These are phyloP conservation scores for Pseudotriccus pelzelni DNA, from an alignment of 2,797 vertebrate species.

Conservation along the genomic window DNA sequence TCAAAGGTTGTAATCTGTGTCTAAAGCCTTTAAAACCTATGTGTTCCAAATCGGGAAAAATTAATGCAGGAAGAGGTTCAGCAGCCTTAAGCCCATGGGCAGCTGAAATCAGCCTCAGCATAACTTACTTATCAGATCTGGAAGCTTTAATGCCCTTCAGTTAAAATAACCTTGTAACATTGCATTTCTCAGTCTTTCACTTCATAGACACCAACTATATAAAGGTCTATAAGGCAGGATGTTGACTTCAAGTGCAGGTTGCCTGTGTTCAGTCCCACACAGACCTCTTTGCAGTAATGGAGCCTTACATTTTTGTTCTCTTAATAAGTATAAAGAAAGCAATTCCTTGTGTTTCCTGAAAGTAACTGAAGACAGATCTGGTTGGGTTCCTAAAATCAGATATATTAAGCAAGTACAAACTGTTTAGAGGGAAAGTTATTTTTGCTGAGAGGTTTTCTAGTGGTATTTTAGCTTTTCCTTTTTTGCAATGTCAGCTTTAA, in stretches of 20 bases:
- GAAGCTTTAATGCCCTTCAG: slow-evolving; percentile 1
- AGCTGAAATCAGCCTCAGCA: slow-evolving; percentile 21
- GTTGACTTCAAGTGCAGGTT: background rate
- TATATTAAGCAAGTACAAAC: background rate
- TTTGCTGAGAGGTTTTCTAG: background rate
- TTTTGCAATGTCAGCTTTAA: background rate
- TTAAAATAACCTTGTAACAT: background rate
- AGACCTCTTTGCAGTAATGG: background rate
- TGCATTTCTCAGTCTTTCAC: background rate
- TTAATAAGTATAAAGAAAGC: background rate
- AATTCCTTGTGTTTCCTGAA: background rate
- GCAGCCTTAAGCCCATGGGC: background rate
- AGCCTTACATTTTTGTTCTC: background rate
- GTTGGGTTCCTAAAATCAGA: background rate
- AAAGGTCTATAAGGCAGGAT: background rate
- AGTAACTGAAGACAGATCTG: background rate
- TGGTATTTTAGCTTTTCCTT: background rate
- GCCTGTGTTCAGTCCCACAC: background rate
- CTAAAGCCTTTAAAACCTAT: background rate
- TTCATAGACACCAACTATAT: background rate
- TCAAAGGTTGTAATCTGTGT: background rate
- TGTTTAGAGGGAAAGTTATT: background rate
- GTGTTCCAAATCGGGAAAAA: background rate
- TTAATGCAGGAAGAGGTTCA: background rate
- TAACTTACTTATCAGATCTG: slow-evolving; percentile 33